Percentiles rank a stretch among this genome's conserved stretches.
These are phyloP conservation scores for Tenthredo notha DNA, from an alignment of 2,888 invertebrate species.

Conservation along the genomic window DNA sequence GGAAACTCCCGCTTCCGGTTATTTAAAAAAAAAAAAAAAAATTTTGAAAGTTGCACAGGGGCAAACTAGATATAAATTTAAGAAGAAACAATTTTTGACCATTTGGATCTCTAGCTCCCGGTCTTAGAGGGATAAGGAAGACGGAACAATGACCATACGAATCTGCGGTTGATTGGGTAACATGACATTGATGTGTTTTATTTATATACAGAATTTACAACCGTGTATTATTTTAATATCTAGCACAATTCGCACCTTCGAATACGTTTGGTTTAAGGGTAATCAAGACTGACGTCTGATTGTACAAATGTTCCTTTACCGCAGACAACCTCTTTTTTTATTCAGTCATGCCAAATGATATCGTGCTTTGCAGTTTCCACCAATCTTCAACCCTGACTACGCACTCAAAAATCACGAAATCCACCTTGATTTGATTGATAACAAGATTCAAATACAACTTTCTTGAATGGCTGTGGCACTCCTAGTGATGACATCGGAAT, in stretches of 20 bases:
- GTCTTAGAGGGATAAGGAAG: too few species aligned
- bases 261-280: slow-evolving; percentile 6
- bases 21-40: too few species aligned
- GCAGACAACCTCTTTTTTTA: neutral
- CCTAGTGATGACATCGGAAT: slow-evolving; percentile 70
- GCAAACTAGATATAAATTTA: too few species aligned
- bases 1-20: too few species aligned
- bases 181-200: slow-evolving; percentile 71
- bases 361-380: neutral
- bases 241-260: slow-evolving; percentile 57
- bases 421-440: neutral
- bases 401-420: neutral
- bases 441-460: slow-evolving; percentile 70
- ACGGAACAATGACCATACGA: neutral
- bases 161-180: slow-evolving; percentile 47
- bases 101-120: too few species aligned
- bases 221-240: slow-evolving; percentile 66
- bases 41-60: too few species aligned
- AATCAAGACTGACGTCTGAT: neutral
- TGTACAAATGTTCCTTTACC: neutral
- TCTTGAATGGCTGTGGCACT: slow-evolving; percentile 70
- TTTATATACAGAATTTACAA: slow-evolving; percentile 77
- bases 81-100: too few species aligned
- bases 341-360: neutral
- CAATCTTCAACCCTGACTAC: slow-evolving; percentile 53